Evolutionary conservation across 2,888 invertebrate species (phyloP).

Genomic region (Meghimatium bilineatum): DNA sequence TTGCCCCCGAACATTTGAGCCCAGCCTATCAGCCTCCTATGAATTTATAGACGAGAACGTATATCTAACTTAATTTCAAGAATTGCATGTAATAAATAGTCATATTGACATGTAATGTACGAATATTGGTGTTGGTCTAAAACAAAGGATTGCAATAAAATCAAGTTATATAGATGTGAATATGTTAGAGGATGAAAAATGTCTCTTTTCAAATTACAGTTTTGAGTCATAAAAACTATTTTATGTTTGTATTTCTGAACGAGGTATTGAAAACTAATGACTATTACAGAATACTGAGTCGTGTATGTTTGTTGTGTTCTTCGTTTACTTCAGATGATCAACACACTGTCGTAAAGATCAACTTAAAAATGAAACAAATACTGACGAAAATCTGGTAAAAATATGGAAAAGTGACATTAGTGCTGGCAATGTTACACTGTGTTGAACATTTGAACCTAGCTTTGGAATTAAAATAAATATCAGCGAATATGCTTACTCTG

Average conservation of each 20-base stretch:
- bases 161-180: too few species aligned
- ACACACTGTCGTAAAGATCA: neutral
- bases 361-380: constrained; percentile 1
- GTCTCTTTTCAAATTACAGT: too few species aligned
- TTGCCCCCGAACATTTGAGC: too few species aligned
- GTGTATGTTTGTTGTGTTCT: constrained; percentile 18
- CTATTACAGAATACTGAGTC: neutral
- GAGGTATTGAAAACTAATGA: constrained; percentile 1
- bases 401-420: neutral
- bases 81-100: too few species aligned
- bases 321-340: neutral
- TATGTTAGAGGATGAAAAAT: too few species aligned
- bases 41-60: too few species aligned
- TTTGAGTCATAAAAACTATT: neutral
- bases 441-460: neutral
- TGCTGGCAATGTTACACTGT: neutral
- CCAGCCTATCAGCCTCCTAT: too few species aligned
- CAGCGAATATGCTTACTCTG: neutral
- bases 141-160: too few species aligned
- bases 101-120: too few species aligned
- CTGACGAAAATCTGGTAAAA: constrained; percentile 4
- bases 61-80: too few species aligned
- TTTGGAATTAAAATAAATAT: constrained; percentile 12
- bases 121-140: too few species aligned
- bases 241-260: neutral